Evolutionary conservation across 2,888 invertebrate species (phyloP).

Genomic region (Lymantria dispar): DNA sequence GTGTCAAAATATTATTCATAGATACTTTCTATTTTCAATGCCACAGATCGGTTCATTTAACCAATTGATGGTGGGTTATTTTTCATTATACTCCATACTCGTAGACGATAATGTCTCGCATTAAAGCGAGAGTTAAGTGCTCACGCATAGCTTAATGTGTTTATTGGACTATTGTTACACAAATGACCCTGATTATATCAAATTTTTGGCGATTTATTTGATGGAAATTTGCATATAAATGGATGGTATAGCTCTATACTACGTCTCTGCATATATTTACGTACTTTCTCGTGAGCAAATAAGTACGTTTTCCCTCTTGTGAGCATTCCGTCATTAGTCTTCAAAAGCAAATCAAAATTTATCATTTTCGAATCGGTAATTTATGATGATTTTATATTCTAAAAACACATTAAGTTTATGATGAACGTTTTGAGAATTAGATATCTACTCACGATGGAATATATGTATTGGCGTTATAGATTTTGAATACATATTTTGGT

Average conservation of each 20-base stretch:
- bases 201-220: constrained; percentile 8
- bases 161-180: constrained; percentile 12
- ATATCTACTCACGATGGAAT: background rate
- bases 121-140: constrained; percentile 50
- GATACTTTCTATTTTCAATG: constrained; percentile 67
- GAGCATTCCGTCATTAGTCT: background rate
- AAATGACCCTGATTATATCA: constrained; percentile 8
- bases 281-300: background rate
- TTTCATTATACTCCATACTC: constrained; percentile 51
- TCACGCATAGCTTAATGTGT: constrained; percentile 11
- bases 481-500: too few species aligned
- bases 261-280: background rate
- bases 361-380: background rate
- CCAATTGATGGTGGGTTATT: constrained; percentile 57
- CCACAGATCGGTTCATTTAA: constrained; percentile 66
- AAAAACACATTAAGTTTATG: background rate
- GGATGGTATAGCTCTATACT: background rate
- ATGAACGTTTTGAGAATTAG: background rate
- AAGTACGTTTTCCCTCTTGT: background rate
- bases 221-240: constrained; percentile 14
- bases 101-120: constrained; percentile 46
- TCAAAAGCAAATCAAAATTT: background rate
- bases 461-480: too few species aligned
- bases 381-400: background rate
- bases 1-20: constrained; percentile 39